Base-by-base conservation (phyloP, 2,797 vertebrate genomes). In the Aulostomus chinensis region DNA sequence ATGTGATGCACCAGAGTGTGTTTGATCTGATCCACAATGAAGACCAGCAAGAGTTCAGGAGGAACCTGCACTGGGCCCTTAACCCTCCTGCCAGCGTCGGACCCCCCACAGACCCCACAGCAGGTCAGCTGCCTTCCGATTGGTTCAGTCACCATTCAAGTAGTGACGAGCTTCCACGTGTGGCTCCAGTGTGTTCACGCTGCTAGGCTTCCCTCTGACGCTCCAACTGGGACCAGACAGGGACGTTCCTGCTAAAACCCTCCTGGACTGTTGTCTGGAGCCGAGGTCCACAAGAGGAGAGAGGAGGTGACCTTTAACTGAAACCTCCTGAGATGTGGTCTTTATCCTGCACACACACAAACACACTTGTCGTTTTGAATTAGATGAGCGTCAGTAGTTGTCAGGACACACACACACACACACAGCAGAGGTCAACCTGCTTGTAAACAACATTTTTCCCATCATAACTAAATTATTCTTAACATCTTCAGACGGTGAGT, bases 1-100 rank as follows among this genome's bases (percentile, higher is more conserved):
- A 94, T 41, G 90, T 94, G 43, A 87, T 93, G 88, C 91, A 94
- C 80, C 93, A 93, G 85, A 92, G 90, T 0, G 64, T 93, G 76
- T 92, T 91, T 5, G 89, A 94, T 72, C 80, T 94, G 67, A 90
- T 94, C 68, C 93, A 94, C 80, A 85, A 84, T 0, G 92, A 94
- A 54, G 91, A 94, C 81, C 92, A 94, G 68, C 85, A 90, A 22
- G 91, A 92, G 53, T 92, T 94, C 71, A 91, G 86, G 47, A 84
- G 74, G 28, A 93, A 93, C 77, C 86, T 94, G 15, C 91, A 87
- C 82, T 94, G 93, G 93, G 88, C 90, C 7, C 80, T 92, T 16
- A 86, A 87, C 67, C 86, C 88, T 4, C 80, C 76, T 1, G 31
- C 33, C 6, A 30, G 41, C 60, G 49, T 9, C 1, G 13, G 46